Evolutionary conservation across 2,888 invertebrate species (phyloP).

Genomic region (Erynnis tages): DNA sequence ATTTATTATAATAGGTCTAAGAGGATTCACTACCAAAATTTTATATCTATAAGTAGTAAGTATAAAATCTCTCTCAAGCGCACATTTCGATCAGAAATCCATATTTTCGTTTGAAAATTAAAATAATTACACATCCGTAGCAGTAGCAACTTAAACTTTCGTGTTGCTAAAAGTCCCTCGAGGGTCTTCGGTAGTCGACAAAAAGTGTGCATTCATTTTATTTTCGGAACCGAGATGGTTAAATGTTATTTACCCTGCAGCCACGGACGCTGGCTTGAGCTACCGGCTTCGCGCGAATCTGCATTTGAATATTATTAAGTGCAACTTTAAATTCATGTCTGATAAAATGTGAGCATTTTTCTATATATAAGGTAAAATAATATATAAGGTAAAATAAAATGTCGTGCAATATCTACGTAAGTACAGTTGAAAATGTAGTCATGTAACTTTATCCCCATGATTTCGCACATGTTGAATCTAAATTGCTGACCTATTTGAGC

Average conservation of each 20-base stretch:
- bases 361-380: not conserved
- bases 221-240: slow-evolving; percentile 28
- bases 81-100: slow-evolving; percentile 1
- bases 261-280: slow-evolving; percentile 51
- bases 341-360: not conserved
- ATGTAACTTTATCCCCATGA: too few relatives aligned
- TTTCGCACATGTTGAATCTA: too few relatives aligned
- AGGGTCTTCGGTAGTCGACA: slow-evolving; percentile 23
- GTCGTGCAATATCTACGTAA: too few relatives aligned
- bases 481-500: too few relatives aligned
- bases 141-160: slow-evolving; percentile 15
- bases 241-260: slow-evolving; percentile 38
- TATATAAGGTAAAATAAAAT: too few relatives aligned
- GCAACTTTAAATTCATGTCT: not conserved
- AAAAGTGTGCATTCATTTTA: slow-evolving; percentile 2
- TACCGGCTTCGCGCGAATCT: slow-evolving; percentile 61
- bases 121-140: slow-evolving; percentile 3
- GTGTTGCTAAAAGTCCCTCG: slow-evolving; percentile 26
- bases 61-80: not conserved
- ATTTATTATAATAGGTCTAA: too few relatives aligned
- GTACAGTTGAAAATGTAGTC: too few relatives aligned
- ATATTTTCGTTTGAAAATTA: slow-evolving; percentile 2
- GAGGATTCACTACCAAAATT: too few relatives aligned
- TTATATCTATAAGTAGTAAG: too few relatives aligned
- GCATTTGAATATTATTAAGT: slow-evolving; percentile 11